Conservation (phyloP, 2,797 vertebrate species). For the Pangasius sanitwongsei region DNA sequence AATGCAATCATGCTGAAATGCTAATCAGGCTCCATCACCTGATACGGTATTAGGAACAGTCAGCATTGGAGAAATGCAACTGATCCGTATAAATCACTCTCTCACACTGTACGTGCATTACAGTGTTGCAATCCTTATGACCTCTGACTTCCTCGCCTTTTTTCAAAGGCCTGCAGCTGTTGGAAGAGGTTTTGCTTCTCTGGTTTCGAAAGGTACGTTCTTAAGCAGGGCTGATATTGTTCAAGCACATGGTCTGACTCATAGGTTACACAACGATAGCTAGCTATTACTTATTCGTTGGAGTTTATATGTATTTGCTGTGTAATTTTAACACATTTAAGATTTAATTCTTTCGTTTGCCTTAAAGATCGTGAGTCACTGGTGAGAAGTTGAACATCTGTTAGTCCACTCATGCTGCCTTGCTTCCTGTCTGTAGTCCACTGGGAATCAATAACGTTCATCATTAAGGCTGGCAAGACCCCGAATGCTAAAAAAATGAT, state of each 20-base stretch:
- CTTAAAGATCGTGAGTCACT: background rate
- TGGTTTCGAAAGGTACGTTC: background rate
- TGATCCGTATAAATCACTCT: background rate
- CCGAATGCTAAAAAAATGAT: background rate
- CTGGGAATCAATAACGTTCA: background rate
- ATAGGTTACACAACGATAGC: background rate
- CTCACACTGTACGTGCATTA: background rate
- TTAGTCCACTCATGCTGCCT: background rate
- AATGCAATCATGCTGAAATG: background rate
- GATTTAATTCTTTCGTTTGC: background rate
- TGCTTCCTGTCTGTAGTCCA: constrained; percentile 12
- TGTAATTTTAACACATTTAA: background rate
- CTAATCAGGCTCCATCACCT: background rate
- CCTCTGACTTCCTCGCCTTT: background rate
- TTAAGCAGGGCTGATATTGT: background rate
- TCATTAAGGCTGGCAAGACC: background rate
- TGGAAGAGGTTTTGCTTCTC: background rate
- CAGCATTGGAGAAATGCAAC: background rate
- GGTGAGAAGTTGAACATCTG: constrained; percentile 8
- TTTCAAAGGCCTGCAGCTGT: background rate
- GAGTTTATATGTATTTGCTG: background rate
- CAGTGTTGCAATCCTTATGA: background rate
- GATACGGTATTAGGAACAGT: background rate
- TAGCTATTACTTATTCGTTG: background rate
- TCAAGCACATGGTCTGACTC: constrained; percentile 6